A percentile compares a stretch with the other conserved stretches of the same genome.
These are phyloP conservation scores for Criorhina ranunculi DNA, from an alignment of 2,888 invertebrate species.

Conservation along the genomic window DNA sequence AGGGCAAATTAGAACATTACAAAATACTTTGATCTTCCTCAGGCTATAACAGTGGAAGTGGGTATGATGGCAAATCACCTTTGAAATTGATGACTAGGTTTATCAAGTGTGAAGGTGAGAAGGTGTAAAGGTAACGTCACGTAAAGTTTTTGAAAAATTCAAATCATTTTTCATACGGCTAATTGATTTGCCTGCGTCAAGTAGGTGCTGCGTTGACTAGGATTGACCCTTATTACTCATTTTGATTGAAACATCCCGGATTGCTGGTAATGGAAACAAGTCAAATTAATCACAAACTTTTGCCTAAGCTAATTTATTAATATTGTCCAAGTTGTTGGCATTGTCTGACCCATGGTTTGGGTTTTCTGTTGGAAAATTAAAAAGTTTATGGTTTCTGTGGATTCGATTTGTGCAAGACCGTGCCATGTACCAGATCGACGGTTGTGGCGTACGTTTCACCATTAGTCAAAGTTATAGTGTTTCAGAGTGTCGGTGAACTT, in stretches of 20 bases:
- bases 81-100: constrained; percentile 1
- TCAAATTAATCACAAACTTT: constrained; percentile 54
- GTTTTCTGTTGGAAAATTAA: constrained; percentile 14
- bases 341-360: constrained; percentile 3
- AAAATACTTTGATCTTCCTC: not conserved
- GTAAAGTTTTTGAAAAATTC: constrained; percentile 2
- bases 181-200: constrained; percentile 26
- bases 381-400: constrained; percentile 15
- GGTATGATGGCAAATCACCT: not conserved
- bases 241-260: constrained; percentile 25
- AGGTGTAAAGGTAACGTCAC: not conserved
- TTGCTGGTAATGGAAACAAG: constrained; percentile 10
- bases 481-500: not conserved
- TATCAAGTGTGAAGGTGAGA: not conserved
- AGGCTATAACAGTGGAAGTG: not conserved
- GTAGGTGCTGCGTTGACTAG: not conserved
- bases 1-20: constrained; percentile 10
- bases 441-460: not conserved
- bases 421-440: not conserved
- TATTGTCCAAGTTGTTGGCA: not conserved
- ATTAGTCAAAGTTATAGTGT: constrained; percentile 3
- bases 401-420: not conserved
- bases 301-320: constrained; percentile 29
- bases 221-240: constrained; percentile 39
- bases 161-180: constrained; percentile 46